These are phyloP conservation scores for Sepioteuthis lessoniana DNA, from an alignment of 2,888 invertebrate species.

Conservation along the genomic window DNA sequence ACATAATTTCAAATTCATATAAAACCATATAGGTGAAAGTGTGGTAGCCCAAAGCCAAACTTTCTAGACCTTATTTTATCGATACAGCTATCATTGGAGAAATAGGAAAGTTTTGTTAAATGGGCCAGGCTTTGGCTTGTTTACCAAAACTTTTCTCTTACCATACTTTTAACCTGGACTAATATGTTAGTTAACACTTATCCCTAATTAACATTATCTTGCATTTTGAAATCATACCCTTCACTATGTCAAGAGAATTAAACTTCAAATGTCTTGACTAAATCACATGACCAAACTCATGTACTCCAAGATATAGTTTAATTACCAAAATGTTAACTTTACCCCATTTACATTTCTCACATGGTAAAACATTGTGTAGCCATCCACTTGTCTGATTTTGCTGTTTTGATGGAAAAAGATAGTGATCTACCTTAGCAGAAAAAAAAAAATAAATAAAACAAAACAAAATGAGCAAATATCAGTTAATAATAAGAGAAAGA, in stretches of 20 bases:
- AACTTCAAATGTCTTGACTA: background rate
- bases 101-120: too few relatives aligned
- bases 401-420: background rate
- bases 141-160: too few relatives aligned
- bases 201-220: too few relatives aligned
- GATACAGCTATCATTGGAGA: too few relatives aligned
- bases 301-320: background rate
- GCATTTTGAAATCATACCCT: too few relatives aligned
- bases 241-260: background rate
- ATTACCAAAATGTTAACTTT: background rate
- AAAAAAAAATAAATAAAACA: background rate
- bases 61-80: too few relatives aligned
- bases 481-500: background rate
- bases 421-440: background rate
- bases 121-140: too few relatives aligned
- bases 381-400: slow-evolving; percentile 1
- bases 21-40: too few relatives aligned
- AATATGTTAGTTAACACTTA: too few relatives aligned
- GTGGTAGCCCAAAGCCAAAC: too few relatives aligned
- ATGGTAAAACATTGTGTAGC: slow-evolving; percentile 14
- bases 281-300: background rate
- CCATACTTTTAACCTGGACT: too few relatives aligned
- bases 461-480: background rate
- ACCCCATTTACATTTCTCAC: background rate
- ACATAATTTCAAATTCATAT: too few relatives aligned